These are phyloP conservation scores for Spodoptera litura DNA, from an alignment of 1,140 invertebrate genomes.

Conservation along the genomic window DNA sequence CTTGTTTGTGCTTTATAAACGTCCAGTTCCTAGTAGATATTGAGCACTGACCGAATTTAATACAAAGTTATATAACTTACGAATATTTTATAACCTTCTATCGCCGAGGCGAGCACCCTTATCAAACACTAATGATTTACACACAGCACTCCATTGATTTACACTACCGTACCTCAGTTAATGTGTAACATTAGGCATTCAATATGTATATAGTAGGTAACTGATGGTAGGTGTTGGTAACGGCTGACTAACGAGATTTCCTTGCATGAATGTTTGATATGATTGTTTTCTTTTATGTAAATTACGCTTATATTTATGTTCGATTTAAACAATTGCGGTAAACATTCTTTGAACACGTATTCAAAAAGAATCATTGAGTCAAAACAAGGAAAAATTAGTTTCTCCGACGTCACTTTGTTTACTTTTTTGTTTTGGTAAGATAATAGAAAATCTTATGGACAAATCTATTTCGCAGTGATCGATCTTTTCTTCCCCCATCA, in stretches of 20 bases:
- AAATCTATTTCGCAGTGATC: slow-evolving; percentile 15
- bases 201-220: slow-evolving; percentile 44
- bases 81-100: slow-evolving; percentile 19
- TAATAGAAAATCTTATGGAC: slow-evolving; percentile 24
- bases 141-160: slow-evolving; percentile 37
- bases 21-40: slow-evolving; percentile 19
- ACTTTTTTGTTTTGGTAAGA: slow-evolving; percentile 19
- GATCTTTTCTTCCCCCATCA: slow-evolving; percentile 28
- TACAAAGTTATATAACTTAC: slow-evolving; percentile 2
- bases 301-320: slow-evolving; percentile 39
- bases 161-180: slow-evolving; percentile 28
- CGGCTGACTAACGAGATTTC: slow-evolving; percentile 87
- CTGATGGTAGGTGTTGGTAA: slow-evolving; percentile 44
- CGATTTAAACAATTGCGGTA: neutral
- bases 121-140: slow-evolving; percentile 22
- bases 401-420: neutral
- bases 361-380: neutral
- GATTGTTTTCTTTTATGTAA: slow-evolving; percentile 56
- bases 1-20: slow-evolving; percentile 40
- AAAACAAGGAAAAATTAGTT: slow-evolving; percentile 2
- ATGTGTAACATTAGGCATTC: slow-evolving; percentile 33
- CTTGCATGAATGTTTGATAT: slow-evolving; percentile 83
- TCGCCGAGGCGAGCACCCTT: slow-evolving; percentile 8
- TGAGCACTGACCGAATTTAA: slow-evolving; percentile 27
- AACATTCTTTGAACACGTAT: slow-evolving; percentile 4